A percentile compares a stretch with the other conserved stretches of the same genome.
Evolutionary conservation across 2,113 vertebrate species (phyloP).

Genomic region (Pituophis catenifer): DNA sequence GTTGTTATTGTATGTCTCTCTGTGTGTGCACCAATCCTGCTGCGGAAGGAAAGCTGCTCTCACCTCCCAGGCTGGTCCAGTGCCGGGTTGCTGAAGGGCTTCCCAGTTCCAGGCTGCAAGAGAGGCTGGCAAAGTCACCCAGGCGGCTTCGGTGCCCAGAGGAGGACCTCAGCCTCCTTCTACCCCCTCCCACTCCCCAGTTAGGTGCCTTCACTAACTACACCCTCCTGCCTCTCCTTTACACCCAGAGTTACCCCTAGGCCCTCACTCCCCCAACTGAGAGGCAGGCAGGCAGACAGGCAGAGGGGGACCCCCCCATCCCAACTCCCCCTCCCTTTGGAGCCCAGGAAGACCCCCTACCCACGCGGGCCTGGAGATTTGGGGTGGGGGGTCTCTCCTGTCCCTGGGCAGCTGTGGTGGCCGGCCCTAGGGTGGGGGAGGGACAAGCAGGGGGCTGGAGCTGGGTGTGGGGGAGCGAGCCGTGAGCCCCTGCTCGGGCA

Average conservation of each 20-base stretch:
- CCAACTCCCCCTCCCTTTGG: neutral
- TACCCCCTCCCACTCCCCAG: neutral
- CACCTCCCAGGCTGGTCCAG: neutral
- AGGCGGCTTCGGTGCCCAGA: neutral
- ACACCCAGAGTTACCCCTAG: neutral
- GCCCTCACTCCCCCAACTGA: neutral
- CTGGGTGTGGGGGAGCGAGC: constrained; percentile 14
- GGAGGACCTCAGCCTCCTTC: neutral
- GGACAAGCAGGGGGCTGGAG: neutral
- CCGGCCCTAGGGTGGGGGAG: neutral
- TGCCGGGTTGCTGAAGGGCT: neutral
- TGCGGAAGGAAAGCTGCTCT: neutral
- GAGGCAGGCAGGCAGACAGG: neutral
- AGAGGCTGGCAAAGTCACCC: neutral
- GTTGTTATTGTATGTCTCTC: fast-evolving
- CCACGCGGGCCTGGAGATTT: neutral
- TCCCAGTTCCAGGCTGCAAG: neutral
- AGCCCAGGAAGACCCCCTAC: neutral
- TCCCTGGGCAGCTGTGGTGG: constrained; percentile 42
- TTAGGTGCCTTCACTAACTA: neutral
- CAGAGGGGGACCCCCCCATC: neutral
- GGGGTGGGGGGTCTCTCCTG: constrained; percentile 12
- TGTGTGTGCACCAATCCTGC: neutral
- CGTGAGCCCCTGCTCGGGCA: constrained; percentile 56
- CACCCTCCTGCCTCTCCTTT: neutral